A percentile compares a stretch with the other conserved stretches of the same genome.
Evolutionary conservation across 2,888 invertebrate genomes (phyloP).

Genomic region (Nematopogon swammerdamellus): DNA sequence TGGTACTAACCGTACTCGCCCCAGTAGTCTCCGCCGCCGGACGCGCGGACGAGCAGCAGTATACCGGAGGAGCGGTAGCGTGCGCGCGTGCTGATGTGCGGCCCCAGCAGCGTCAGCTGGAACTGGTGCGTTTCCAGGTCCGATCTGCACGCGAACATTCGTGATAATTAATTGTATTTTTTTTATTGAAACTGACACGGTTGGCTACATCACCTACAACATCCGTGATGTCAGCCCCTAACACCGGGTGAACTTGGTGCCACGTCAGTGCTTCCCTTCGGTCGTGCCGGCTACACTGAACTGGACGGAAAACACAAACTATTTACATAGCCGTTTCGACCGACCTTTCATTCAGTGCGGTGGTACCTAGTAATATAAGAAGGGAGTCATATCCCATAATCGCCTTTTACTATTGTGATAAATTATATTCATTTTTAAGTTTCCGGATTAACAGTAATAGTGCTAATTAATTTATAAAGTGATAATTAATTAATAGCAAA

Average conservation of each 20-base stretch:
- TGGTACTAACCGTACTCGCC: constrained; percentile 72
- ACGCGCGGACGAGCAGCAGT: constrained; percentile 74
- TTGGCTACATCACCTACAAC: too few species aligned
- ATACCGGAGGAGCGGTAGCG: constrained; percentile 80
- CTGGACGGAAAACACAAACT: too few species aligned
- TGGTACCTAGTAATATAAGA: too few species aligned
- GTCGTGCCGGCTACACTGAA: too few species aligned
- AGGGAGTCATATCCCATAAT: too few species aligned
- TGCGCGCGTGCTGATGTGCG: constrained; percentile 74
- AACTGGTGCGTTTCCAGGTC: constrained; percentile 77
- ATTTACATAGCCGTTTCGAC: too few species aligned
- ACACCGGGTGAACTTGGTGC: too few species aligned
- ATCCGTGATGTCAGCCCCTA: too few species aligned
- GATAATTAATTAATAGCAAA: constrained; percentile 1
- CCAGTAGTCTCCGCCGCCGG: constrained; percentile 87
- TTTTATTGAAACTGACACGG: too few species aligned
- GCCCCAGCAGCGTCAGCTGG: constrained; percentile 76
- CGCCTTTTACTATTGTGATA: constrained; percentile 9
- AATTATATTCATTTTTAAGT: too few species aligned
- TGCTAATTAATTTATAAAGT: constrained; percentile 4
- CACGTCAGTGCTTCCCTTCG: too few species aligned
- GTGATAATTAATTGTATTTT: constrained; percentile 13
- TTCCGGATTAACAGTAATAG: constrained; percentile 9
- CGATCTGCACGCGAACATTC: constrained; percentile 60
- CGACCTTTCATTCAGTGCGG: too few species aligned